Conservation (phyloP, 2,113 vertebrate genomes). For the Siniperca knerii region DNA sequence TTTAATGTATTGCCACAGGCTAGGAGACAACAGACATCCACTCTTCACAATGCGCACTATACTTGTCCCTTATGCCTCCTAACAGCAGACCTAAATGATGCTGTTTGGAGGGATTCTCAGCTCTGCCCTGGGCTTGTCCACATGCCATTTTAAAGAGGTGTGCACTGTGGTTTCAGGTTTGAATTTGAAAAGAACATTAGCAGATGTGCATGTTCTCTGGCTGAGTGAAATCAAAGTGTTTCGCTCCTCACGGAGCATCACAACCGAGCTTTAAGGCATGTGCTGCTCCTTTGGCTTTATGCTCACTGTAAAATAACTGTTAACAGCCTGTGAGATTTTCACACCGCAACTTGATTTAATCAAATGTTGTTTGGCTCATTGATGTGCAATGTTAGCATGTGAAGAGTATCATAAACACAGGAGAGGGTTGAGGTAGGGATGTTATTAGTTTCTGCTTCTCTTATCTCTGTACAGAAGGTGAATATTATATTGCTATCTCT, state of each 20-base stretch:
- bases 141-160: slow-evolving; percentile 43
- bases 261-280: slow-evolving; percentile 50
- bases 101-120: slow-evolving; percentile 51
- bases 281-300: slow-evolving; percentile 24
- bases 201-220: slow-evolving; percentile 59
- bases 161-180: slow-evolving; percentile 51
- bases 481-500: slow-evolving; percentile 40
- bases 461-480: slow-evolving; percentile 40
- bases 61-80: slow-evolving; percentile 47
- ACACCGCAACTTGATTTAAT: slow-evolving; percentile 43
- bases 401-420: slow-evolving; percentile 36
- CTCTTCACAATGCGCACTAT: slow-evolving; percentile 52
- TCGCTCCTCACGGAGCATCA: slow-evolving; percentile 49
- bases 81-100: slow-evolving; percentile 64
- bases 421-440: background rate
- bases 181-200: slow-evolving; percentile 49
- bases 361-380: slow-evolving; percentile 40
- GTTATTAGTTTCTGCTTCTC: slow-evolving; percentile 55
- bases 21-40: slow-evolving; percentile 70
- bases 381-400: background rate
- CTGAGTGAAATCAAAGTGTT: slow-evolving; percentile 63
- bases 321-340: slow-evolving; percentile 38
- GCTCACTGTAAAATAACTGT: slow-evolving; percentile 20
- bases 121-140: slow-evolving; percentile 42
- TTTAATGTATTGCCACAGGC: slow-evolving; percentile 78